phyloP scores from a whole-genome alignment of 2,113 vertebrate species.

The Pseudolaguvia tuberculata region DNA sequence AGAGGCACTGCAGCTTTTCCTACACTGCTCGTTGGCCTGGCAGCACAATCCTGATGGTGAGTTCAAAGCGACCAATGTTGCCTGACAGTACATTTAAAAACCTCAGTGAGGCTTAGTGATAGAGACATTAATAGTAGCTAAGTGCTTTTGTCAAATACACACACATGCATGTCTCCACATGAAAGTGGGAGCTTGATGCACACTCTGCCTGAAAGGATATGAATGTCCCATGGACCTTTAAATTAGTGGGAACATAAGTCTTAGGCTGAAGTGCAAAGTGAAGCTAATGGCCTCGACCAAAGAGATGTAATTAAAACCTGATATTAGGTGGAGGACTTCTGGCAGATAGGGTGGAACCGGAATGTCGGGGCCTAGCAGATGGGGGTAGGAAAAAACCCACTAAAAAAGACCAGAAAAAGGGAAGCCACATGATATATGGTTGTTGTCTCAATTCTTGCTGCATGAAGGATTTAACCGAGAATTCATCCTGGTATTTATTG shows the following conservation, averaged over 20 bases:
- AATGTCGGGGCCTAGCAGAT: slow-evolving; percentile 27
- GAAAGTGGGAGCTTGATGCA: slow-evolving; percentile 39
- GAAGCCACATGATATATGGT: slow-evolving; percentile 1
- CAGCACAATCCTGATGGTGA: slow-evolving; percentile 37
- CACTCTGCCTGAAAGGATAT: slow-evolving; percentile 40
- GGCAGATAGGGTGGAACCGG: slow-evolving; percentile 26
- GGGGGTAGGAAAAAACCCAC: not conserved
- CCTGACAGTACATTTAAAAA: slow-evolving; percentile 46
- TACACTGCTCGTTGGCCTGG: slow-evolving; percentile 34
- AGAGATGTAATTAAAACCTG: slow-evolving; percentile 49
- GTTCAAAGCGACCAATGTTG: slow-evolving; percentile 46
- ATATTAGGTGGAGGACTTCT: slow-evolving; percentile 35
- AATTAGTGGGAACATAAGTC: slow-evolving; percentile 39
- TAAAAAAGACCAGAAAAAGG: not conserved
- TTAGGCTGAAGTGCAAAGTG: slow-evolving; percentile 29
- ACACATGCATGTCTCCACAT: slow-evolving; percentile 44
- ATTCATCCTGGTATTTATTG: slow-evolving; percentile 1
- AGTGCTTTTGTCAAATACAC: slow-evolving; percentile 48
- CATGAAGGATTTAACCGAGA: not conserved
- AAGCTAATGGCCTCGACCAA: slow-evolving; percentile 37
- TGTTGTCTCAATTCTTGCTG: not conserved
- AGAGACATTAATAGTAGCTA: slow-evolving; percentile 46
- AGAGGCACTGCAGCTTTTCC: slow-evolving; percentile 17
- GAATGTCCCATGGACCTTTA: slow-evolving; percentile 45
- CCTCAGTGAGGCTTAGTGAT: slow-evolving; percentile 44